A percentile compares a stretch with the other conserved stretches of the same genome.
Evolutionary conservation across 2,113 vertebrate species (phyloP).

Genomic region (human (Homo sapiens)): GRCh38 chr22:50662501-50663000

Average conservation of each 20-base stretch:
- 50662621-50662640: background rate
- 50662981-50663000: background rate
- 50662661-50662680: background rate
- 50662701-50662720: too few species aligned
- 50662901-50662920: background rate
- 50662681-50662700: too few species aligned
- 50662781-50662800: background rate
- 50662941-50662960: slow-evolving; percentile 18
- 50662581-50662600: background rate
- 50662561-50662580: background rate
- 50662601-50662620: background rate
- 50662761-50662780: background rate
- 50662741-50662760: too few species aligned
- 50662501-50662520: background rate
- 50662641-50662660: background rate
- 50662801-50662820: background rate
- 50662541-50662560: background rate
- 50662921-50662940: background rate
- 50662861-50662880: background rate
- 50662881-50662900: background rate
- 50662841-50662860: background rate
- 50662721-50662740: too few species aligned
- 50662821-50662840: background rate
- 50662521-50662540: background rate
- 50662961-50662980: background rate